These are phyloP conservation scores for Drosophila diplacantha DNA, from an alignment of 2,888 invertebrate genomes.

Conservation along the genomic window DNA sequence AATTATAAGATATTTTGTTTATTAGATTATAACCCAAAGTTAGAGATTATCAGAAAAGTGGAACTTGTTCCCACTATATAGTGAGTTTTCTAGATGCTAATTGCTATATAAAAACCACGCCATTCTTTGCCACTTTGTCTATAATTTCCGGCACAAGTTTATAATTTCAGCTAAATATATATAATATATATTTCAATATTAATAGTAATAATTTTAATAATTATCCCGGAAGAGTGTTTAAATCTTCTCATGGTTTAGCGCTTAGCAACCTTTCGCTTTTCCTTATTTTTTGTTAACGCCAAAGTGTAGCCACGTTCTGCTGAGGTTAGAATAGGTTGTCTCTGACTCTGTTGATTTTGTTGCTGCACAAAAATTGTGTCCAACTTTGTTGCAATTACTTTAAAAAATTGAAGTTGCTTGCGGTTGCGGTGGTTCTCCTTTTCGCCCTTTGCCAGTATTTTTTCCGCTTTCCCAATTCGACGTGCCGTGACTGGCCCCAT, in stretches of 20 bases:
- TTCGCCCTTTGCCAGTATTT: constrained; percentile 1
- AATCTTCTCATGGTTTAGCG: background rate
- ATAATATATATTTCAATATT: background rate
- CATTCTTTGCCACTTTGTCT: background rate
- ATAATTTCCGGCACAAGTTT: background rate
- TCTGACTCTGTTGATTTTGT: constrained; percentile 39
- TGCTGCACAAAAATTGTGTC: constrained; percentile 53
- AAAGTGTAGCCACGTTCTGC: constrained; percentile 34
- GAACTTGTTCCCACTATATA: no score
- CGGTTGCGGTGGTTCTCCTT: constrained; percentile 65
- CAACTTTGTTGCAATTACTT: constrained; percentile 73
- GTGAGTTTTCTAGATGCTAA: no score
- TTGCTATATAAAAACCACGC: no score
- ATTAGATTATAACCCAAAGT: background rate
- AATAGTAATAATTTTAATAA: background rate
- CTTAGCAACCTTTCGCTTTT: background rate
- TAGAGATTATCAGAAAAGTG: no score
- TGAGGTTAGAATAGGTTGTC: constrained; percentile 70
- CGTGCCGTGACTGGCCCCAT: constrained; percentile 58
- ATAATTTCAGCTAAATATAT: no score
- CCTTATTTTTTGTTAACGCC: constrained; percentile 33
- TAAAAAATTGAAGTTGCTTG: constrained; percentile 71
- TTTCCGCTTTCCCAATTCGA: constrained; percentile 19
- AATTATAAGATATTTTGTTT: background rate
- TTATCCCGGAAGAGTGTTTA: background rate